These are phyloP conservation scores for Neoarius graeffei DNA, from an alignment of 2,113 vertebrate species.

Conservation along the genomic window DNA sequence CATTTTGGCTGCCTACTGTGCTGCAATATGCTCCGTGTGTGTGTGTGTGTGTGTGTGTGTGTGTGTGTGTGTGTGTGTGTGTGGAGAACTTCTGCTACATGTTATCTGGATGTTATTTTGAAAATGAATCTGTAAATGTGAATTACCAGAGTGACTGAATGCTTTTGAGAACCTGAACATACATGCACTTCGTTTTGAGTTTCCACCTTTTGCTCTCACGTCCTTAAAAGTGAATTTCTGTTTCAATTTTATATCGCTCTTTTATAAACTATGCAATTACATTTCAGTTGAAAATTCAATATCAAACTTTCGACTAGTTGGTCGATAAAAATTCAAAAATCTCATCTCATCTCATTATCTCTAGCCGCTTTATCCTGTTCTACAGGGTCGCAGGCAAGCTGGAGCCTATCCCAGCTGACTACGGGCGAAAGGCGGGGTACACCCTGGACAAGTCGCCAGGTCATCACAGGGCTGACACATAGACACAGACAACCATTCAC, in stretches of 20 bases:
- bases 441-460: too few species aligned
- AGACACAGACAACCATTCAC: too few species aligned
- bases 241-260: too few species aligned
- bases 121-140: neutral
- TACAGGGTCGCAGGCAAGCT: too few species aligned
- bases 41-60: slow-evolving; percentile 1
- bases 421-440: too few species aligned
- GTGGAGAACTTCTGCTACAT: neutral
- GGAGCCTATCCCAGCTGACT: too few species aligned
- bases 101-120: neutral
- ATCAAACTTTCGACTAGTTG: neutral
- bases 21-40: neutral
- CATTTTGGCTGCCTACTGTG: neutral
- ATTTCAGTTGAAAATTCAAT: neutral
- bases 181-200: neutral
- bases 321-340: neutral
- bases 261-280: neutral
- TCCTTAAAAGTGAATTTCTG: neutral
- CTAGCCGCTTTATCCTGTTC: too few species aligned
- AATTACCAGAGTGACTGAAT: neutral
- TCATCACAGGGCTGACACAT: too few species aligned
- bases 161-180: neutral
- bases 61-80: neutral
- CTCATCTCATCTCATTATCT: too few species aligned
- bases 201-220: neutral